phyloP scores from a whole-genome alignment of 1,140 invertebrate species.

The Megathymus violae region DNA sequence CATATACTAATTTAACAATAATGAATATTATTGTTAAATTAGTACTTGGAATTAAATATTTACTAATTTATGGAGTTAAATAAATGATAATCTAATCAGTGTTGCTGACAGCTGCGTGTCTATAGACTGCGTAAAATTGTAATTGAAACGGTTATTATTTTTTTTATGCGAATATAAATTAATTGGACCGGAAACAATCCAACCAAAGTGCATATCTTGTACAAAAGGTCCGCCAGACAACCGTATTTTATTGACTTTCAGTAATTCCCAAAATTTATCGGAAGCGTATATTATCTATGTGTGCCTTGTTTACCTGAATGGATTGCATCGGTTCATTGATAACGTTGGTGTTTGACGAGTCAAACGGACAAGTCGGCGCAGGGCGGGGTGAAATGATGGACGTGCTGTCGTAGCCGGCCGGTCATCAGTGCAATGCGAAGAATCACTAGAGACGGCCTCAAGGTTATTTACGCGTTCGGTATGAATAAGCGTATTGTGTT shows the following conservation, averaged over 20 bases:
- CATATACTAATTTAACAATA: too few species aligned
- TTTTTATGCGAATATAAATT: neutral
- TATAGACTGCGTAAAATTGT: conserved; percentile 2
- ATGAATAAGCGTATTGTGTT: conserved; percentile 43
- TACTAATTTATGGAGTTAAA: too few species aligned
- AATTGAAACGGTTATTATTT: neutral
- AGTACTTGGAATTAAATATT: too few species aligned
- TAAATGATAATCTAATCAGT: too few species aligned
- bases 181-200: conserved; percentile 35
- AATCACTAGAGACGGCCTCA: conserved; percentile 2
- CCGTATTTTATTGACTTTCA: conserved; percentile 19
- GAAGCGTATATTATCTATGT: conserved; percentile 30
- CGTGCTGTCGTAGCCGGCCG: neutral
- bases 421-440: neutral
- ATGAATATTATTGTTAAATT: too few species aligned
- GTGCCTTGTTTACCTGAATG: conserved; percentile 12
- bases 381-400: too few species aligned
- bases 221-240: conserved; percentile 40
- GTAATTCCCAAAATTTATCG: conserved; percentile 43
- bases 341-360: neutral
- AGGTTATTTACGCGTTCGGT: neutral
- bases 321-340: conserved; percentile 12
- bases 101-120: too few species aligned
- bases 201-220: conserved; percentile 38
- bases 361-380: too few species aligned